Evolutionary conservation across 1,140 invertebrate species (phyloP), one percentile per base, ranked within the genome.

Genomic region (Megalonaias nervosa): DNA sequence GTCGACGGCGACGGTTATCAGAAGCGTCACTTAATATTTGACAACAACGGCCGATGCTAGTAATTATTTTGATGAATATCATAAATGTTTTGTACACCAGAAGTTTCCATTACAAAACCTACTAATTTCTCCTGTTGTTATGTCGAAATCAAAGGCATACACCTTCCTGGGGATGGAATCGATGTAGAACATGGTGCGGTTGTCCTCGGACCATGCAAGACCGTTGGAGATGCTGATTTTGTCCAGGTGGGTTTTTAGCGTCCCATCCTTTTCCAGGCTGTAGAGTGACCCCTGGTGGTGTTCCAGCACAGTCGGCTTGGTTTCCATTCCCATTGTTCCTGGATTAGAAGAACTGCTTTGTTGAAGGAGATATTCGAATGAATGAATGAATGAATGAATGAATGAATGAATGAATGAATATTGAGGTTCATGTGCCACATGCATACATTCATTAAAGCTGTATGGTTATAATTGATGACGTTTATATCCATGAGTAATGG

Each of bases 81-180:
- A 48, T 48, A 48, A 48, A 48, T 48, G 38, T 48, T 11, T 11
- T 48, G 38, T 48, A 48, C 38, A 48, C 38, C 38, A 48, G 4
- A 48, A 48, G 6, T 48, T 48, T 48, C 38, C 38, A 48, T 48
- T 48, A 48, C 38, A 48, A n/a, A 23, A 56, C 94, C 93, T 89
- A 95, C 94, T 91, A 59, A 94, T 93, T 19, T 92, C 90, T 26
- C 95, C 95, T 11, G 91, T 93, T 5, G 92, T 89, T 14, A 94
- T 91, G 82, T 97, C 93, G 83, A 94, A 97, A 86, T 97, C 94
- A 84, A 95, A 97, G 56, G 92, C 92, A 81, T 89, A 92, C 17
- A 92, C 87, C 74, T 87, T 79, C 66, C 87, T 79, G 26, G 87
- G 87, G 6, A 87, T 83, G 15, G 91, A 90, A 79, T 92, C 92